Evolutionary conservation across 2,888 invertebrate species (phyloP), one percentile per base, ranked within the genome.

Genomic region (Agriopis leucophaearia): DNA sequence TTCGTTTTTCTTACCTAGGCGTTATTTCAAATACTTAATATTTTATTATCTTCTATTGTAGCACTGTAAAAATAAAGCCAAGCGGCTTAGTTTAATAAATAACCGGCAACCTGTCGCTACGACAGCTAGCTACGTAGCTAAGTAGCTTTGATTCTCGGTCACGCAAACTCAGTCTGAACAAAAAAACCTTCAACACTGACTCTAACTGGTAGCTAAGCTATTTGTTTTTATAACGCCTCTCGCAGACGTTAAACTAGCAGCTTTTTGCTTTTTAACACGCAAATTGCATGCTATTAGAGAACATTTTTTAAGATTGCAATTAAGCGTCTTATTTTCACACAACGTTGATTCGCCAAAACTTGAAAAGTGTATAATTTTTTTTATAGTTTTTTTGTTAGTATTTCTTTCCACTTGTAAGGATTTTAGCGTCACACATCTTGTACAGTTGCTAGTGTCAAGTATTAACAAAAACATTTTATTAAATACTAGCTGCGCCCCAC

Each of bases 81-180:
- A 64, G 44, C 18, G 27, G 18, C 48, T 68, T 64, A 59, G 54
- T 62, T 70, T 73, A 77, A 75, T 67, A 68, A 78, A 75, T 65
- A 67, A 76, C 73, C 62, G 68, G 61, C 70, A 69, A 65, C 68
- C 73, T 76, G 77, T 74, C 75, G 61, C 61, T 66, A 8, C n/a
- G 55, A 16, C 38, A 54, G 54, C 54, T 15, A 56, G 15, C 45
- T 65, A 60, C 42, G 45, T 16, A 67, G 58, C 64, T 66, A 47
- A 35, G 51, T 27, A 38, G 56, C 64, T 74, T 68, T 74, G 76
- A 77, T 76, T 81, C 74, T 76, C 72, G 59, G 66, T 18, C 79
- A 80, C 80, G 82, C 76, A 48, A 80, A 18, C 62, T 48, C 35
- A 45, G 50, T 70, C 66, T 48, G 13, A 44, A 59, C 44, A 60